Evolutionary conservation across 2,888 invertebrate species (phyloP), one percentile per base, ranked within the genome.

Genomic region (Magallana nippona): DNA sequence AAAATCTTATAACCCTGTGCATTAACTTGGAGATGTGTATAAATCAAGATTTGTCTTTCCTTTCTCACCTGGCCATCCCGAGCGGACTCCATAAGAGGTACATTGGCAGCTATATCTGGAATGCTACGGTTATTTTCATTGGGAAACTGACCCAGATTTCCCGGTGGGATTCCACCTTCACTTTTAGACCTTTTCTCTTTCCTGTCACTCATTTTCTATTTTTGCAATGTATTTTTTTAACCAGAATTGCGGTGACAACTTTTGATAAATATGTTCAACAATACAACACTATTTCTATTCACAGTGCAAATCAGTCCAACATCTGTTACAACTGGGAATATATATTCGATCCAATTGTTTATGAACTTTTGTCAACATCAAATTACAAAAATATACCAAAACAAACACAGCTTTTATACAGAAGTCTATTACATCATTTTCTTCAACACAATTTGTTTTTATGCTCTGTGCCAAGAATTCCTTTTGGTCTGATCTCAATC

Each of bases 51-150:
- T 79, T 79, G n/a, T 79, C 79, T 55, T 13, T 55, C 60, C 17
- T 55, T 81, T 55, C 60, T 62, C 81, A 81, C 63, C 81, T 63
- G 55, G 27, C 44, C 77, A 55, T 80, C 77, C 8, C 79, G 17
- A 10, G 62, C 60, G 15, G 82, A 71, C 55, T 82, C 82, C 84
- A 86, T 84, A 19, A 86, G 79, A 44, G 85, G 85, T 60, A 77
- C 82, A 71, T 82, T 79, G 27, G 85, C 83, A 44, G 85, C 85
- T 62, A 86, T 86, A 60, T 84, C 85, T 15, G 85, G 83, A 22
- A 84, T 86, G 80, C 85, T 86, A 55, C 82, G 79, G 44, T 86
- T 83, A 22, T 57, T 55, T 22, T 80, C 79, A 63, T 82, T 82
- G 22, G 77, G 62, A 55, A 71, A 79, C 55, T 78, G 27, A 58